Conservation (phyloP, 1,140 invertebrate species). For the Bicyclus anynana region DNA sequence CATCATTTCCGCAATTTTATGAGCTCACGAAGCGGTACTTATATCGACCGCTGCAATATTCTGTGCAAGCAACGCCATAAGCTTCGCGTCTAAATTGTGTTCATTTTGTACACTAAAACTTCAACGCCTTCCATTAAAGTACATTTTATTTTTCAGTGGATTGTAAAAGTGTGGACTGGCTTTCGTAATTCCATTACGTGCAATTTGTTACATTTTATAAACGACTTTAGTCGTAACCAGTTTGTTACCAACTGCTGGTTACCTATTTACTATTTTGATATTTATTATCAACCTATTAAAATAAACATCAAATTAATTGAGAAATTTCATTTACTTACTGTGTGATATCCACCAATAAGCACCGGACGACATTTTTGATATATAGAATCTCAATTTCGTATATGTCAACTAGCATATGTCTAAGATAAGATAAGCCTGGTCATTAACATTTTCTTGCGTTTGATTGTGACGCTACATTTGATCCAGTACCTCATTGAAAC, state of each 20-base stretch:
- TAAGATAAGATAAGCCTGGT: no score
- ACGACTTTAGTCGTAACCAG: neutral
- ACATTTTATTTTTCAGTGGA: conserved; percentile 11
- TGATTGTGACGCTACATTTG: no score
- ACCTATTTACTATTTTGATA: no score
- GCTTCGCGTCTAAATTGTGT: conserved; percentile 39
- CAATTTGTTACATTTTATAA: neutral
- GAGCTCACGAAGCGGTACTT: conserved; percentile 25
- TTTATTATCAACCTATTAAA: no score
- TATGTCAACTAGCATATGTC: no score
- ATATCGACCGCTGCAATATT: conserved; percentile 47
- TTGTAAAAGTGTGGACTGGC: conserved; percentile 1
- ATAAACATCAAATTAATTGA: no score
- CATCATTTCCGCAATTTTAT: conserved; percentile 31
- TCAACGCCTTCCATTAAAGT: conserved; percentile 24
- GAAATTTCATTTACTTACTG: no score
- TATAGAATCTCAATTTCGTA: no score
- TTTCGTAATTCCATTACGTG: conserved; percentile 5
- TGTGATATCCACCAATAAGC: no score
- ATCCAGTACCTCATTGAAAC: no score
- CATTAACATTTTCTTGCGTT: no score
- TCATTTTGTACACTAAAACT: conserved; percentile 38
- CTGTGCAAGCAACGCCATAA: conserved; percentile 31
- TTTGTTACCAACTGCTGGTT: neutral
- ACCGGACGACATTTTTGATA: no score